A percentile compares a stretch with the other conserved stretches of the same genome.
Conservation (phyloP, 2,888 invertebrate genomes). For the Tetragonisca angustula region DNA sequence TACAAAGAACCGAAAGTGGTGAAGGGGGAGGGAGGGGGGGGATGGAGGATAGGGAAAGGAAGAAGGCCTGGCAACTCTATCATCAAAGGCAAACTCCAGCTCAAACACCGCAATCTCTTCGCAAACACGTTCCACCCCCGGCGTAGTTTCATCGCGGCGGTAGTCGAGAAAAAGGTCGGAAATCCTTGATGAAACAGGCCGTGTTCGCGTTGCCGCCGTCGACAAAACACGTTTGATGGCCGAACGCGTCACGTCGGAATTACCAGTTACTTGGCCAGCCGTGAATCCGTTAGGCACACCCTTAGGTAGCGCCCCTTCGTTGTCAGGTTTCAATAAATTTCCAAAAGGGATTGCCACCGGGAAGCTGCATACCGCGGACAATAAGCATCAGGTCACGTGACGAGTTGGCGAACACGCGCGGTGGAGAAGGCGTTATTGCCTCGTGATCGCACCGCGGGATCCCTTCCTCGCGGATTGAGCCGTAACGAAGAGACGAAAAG, state of each 20-base stretch:
- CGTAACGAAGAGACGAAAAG: conserved; percentile 36
- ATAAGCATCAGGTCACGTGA: conserved; percentile 48
- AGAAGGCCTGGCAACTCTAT: background rate
- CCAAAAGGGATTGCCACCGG: conserved; percentile 53
- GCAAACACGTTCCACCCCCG: conserved; percentile 24
- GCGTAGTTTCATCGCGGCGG: background rate
- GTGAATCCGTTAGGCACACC: conserved; percentile 42
- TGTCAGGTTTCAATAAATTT: conserved; percentile 73
- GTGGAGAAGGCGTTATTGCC: conserved; percentile 53
- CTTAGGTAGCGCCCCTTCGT: conserved; percentile 49
- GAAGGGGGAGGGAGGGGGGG: too few species aligned
- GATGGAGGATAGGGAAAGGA: too few species aligned
- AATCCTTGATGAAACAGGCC: conserved; percentile 2
- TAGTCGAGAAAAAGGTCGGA: conserved; percentile 7
- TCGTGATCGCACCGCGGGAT: conserved; percentile 39
- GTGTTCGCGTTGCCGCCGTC: conserved; percentile 3
- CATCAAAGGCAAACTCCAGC: conserved; percentile 16
- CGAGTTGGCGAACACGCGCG: conserved; percentile 55
- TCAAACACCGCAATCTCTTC: conserved; percentile 27
- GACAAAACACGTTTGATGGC: conserved; percentile 58
- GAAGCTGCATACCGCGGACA: conserved; percentile 20
- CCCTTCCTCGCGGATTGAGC: conserved; percentile 58
- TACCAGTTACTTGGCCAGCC: conserved; percentile 64
- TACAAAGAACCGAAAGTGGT: background rate
- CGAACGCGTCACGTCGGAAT: conserved; percentile 69